These are phyloP conservation scores for Steinernema carpocapsae DNA, from an alignment of 2,888 invertebrate genomes.

Conservation along the genomic window DNA sequence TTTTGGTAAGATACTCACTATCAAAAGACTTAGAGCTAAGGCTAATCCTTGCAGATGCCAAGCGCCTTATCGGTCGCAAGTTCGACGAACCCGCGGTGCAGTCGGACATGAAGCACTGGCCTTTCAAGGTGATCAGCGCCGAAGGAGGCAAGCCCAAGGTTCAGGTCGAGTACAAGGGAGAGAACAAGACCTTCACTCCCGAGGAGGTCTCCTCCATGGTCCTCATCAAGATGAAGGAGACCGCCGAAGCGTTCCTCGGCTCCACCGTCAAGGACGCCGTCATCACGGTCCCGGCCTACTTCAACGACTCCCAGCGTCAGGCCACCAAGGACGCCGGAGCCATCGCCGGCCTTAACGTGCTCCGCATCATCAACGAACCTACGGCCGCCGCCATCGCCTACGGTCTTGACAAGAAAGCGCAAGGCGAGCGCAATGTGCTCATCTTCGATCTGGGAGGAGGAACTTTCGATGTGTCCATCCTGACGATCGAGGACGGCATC, in stretches of 20 bases:
- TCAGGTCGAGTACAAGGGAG: conserved; percentile 84
- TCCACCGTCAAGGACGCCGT: conserved; percentile 76
- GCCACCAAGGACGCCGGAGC: conserved; percentile 73
- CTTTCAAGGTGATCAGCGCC: conserved; percentile 62
- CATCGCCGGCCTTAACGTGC: conserved; percentile 71
- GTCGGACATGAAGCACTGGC: conserved; percentile 67
- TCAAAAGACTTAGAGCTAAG: not conserved
- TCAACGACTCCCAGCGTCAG: conserved; percentile 76
- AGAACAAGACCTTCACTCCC: conserved; percentile 75
- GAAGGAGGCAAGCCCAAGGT: conserved; percentile 54
- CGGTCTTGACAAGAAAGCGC: conserved; percentile 73
- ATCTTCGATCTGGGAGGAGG: conserved; percentile 71
- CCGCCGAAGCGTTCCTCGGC: conserved; percentile 74
- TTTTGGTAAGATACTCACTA: conserved; percentile 67
- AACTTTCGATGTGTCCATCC: conserved; percentile 72
- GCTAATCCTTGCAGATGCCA: not conserved
- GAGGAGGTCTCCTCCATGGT: conserved; percentile 65
- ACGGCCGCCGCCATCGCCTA: conserved; percentile 80
- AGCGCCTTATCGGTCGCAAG: conserved; percentile 57
- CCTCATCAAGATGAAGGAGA: conserved; percentile 83
- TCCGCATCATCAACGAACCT: conserved; percentile 72
- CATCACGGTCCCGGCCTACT: conserved; percentile 83
- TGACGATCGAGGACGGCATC: conserved; percentile 49
- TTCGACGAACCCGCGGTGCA: conserved; percentile 71
- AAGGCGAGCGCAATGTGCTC: conserved; percentile 58